phyloP scores from a whole-genome alignment of 1,140 invertebrate genomes.

The Homarus americanus region DNA sequence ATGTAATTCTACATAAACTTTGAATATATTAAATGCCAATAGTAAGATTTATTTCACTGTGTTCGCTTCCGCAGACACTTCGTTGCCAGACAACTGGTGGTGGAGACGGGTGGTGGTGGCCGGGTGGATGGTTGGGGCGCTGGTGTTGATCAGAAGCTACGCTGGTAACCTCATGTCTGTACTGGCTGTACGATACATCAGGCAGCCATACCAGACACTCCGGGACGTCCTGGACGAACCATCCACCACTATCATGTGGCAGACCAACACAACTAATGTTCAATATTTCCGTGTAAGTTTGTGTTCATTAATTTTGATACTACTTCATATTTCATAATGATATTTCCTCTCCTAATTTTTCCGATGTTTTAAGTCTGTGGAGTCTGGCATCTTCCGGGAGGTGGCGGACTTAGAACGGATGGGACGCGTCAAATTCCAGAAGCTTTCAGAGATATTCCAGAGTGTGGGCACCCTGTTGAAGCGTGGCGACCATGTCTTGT shows the following conservation, averaged over 20 bases:
- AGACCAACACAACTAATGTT: too few species aligned
- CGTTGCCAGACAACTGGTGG: neutral
- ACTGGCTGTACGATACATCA: neutral
- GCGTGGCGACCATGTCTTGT: slow-evolving; percentile 11
- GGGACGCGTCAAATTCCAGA: slow-evolving; percentile 2
- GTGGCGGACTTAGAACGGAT: neutral
- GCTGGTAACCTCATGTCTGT: neutral
- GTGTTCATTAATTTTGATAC: too few species aligned
- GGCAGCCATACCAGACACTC: neutral
- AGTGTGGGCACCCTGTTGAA: neutral
- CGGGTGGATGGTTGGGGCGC: neutral
- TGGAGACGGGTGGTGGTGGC: neutral
- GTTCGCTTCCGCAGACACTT: neutral
- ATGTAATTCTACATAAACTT: too few species aligned
- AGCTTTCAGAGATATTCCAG: neutral
- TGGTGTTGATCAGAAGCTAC: neutral
- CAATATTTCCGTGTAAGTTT: too few species aligned
- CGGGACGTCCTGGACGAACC: neutral
- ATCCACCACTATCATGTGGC: neutral
- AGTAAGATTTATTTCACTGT: too few species aligned
- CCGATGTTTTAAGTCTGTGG: neutral
- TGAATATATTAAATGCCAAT: too few species aligned
- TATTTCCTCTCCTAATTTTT: too few species aligned
- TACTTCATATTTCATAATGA: too few species aligned
- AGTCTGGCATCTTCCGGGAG: slow-evolving; percentile 4